phyloP scores from a whole-genome alignment of 2,888 invertebrate species.

The Aethes cnicana region DNA sequence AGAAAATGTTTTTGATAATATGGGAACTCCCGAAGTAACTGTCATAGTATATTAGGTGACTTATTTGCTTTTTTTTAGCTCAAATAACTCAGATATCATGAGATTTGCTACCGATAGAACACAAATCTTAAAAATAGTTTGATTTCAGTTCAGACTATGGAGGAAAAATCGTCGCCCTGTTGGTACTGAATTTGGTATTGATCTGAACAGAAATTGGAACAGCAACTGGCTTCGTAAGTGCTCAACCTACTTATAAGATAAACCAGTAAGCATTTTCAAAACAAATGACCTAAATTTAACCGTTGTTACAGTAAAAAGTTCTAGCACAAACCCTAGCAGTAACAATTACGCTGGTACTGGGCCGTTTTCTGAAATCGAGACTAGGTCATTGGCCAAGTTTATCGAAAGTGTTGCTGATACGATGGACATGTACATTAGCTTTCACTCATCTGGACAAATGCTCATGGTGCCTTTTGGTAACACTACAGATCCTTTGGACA shows the following conservation, averaged over 20 bases:
- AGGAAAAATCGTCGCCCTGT: conserved; percentile 77
- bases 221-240: conserved; percentile 79
- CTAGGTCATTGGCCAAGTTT: conserved; percentile 67
- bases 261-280: too few relatives aligned
- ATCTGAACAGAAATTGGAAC: conserved; percentile 87
- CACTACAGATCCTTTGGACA: conserved; percentile 66
- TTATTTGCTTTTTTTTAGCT: too few relatives aligned
- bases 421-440: conserved; percentile 81
- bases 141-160: conserved; percentile 81
- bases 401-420: conserved; percentile 61
- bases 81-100: too few relatives aligned
- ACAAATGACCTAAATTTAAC: too few relatives aligned
- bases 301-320: conserved; percentile 55
- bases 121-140: too few relatives aligned
- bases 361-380: conserved; percentile 85
- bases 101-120: too few relatives aligned
- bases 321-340: conserved; percentile 77
- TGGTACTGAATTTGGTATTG: conserved; percentile 81
- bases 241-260: background rate
- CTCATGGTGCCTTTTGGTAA: conserved; percentile 85
- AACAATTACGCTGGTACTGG: conserved; percentile 84
- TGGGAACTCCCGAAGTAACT: too few relatives aligned
- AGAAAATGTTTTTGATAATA: too few relatives aligned
- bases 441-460: conserved; percentile 86
- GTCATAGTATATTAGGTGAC: too few relatives aligned